Evolutionary conservation across 2,113 vertebrate genomes (phyloP).

Genomic region (Paramormyrops kingsleyae): DNA sequence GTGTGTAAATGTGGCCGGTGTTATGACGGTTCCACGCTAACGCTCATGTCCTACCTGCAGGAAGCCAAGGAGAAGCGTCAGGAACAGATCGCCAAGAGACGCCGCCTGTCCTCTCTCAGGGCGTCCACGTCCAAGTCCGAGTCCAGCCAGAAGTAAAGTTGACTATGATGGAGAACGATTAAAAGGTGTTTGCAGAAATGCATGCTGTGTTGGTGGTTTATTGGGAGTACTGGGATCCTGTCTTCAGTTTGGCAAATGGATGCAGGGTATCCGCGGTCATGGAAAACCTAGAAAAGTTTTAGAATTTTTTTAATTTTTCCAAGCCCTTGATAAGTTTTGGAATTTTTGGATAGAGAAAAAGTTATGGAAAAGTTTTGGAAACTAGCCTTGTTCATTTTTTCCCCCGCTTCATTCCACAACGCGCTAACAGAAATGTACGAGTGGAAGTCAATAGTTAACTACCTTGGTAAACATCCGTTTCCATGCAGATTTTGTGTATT

Average conservation of each 20-base stretch:
- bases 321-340: too few relatives aligned
- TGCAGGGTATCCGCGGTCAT: too few relatives aligned
- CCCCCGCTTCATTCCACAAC: too few relatives aligned
- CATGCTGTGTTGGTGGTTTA: neutral
- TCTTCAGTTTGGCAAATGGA: neutral
- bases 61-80: constrained; percentile 98
- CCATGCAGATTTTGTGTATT: too few relatives aligned
- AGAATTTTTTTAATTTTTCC: too few relatives aligned
- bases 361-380: too few relatives aligned
- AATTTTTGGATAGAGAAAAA: too few relatives aligned
- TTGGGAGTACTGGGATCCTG: neutral
- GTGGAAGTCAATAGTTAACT: too few relatives aligned
- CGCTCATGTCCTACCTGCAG: constrained; percentile 50
- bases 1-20: neutral
- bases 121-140: constrained; percentile 97
- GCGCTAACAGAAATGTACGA: too few relatives aligned
- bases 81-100: constrained; percentile 96
- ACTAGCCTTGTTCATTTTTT: too few relatives aligned
- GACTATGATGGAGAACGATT: neutral
- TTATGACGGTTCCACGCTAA: neutral
- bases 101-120: constrained; percentile 91
- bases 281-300: too few relatives aligned
- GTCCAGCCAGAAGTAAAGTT: constrained; percentile 92
- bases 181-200: neutral
- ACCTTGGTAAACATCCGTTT: too few relatives aligned